Evolutionary conservation across 2,113 vertebrate genomes (phyloP).

Genomic region (Oncorhynchus kisutch): DNA sequence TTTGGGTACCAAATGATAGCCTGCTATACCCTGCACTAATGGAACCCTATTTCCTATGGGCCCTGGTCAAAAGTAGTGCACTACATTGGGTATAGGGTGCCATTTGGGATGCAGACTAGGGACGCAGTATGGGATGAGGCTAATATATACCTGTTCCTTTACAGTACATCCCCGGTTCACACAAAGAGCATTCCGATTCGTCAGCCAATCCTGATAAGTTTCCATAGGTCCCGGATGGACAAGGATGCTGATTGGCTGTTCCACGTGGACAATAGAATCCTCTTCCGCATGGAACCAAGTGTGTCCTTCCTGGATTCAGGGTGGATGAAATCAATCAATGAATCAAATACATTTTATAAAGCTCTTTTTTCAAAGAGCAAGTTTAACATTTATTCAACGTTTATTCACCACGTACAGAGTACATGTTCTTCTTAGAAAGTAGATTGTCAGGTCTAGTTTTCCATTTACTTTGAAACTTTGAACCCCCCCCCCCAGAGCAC

Average conservation of each 20-base stretch:
- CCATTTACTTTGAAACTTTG: no score
- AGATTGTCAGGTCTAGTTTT: no score
- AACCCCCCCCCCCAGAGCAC: no score
- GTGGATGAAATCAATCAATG: background rate
- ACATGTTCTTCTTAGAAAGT: no score
- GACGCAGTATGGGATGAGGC: background rate
- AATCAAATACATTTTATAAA: no score
- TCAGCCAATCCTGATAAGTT: constrained; percentile 66
- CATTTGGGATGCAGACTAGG: background rate
- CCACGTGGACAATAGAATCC: constrained; percentile 75
- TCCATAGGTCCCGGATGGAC: constrained; percentile 73
- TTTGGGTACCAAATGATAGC: background rate
- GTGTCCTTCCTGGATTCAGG: constrained; percentile 52
- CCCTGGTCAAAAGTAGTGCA: no score
- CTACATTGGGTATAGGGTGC: no score
- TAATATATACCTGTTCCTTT: constrained; percentile 64
- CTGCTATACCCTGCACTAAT: no score
- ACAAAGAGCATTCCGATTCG: constrained; percentile 62
- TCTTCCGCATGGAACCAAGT: constrained; percentile 63
- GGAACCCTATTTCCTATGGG: no score
- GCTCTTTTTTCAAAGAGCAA: background rate
- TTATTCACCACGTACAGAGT: no score
- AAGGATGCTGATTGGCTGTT: constrained; percentile 60
- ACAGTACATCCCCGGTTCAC: constrained; percentile 75
- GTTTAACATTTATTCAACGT: no score